A percentile compares a stretch with the other conserved stretches of the same genome.
These are phyloP conservation scores for Euphonia xanthogaster DNA, from an alignment of 2,797 vertebrate genomes.

Conservation along the genomic window DNA sequence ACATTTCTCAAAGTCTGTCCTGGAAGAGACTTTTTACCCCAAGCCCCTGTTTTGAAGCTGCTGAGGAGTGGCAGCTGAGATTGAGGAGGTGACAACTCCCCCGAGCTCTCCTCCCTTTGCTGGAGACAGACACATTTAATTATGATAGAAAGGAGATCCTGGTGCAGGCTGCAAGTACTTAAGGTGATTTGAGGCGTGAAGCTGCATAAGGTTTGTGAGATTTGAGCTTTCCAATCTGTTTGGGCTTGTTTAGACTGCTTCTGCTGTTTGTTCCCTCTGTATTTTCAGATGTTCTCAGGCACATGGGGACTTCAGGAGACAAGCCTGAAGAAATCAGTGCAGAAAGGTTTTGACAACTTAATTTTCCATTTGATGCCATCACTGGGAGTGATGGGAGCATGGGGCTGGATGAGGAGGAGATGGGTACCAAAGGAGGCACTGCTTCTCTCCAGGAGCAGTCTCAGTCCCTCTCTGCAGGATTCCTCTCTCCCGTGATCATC, in stretches of 20 bases:
- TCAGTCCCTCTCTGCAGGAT: background rate
- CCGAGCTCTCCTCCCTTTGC: slow-evolving; percentile 69
- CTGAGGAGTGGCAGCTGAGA: slow-evolving; percentile 43
- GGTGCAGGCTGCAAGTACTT: slow-evolving; percentile 51
- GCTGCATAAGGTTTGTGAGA: slow-evolving; percentile 31
- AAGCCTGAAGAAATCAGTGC: background rate
- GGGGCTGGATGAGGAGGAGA: background rate
- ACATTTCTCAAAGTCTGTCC: background rate
- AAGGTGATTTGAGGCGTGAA: slow-evolving; percentile 76
- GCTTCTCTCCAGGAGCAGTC: background rate
- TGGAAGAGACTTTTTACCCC: background rate
- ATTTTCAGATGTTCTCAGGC: background rate
- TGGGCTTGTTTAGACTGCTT: slow-evolving; percentile 16
- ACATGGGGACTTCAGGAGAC: background rate
- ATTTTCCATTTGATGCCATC: background rate
- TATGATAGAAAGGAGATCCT: slow-evolving; percentile 75
- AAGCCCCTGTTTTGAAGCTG: background rate
- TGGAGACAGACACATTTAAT: slow-evolving; percentile 75
- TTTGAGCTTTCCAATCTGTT: slow-evolving; percentile 31
- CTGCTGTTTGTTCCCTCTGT: background rate
- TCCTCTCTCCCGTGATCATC: background rate
- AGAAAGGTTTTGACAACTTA: background rate
- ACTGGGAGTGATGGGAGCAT: fast-evolving
- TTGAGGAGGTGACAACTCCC: slow-evolving; percentile 48
- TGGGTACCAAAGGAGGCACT: background rate